Evolutionary conservation across 2,888 invertebrate species (phyloP).

Genomic region (Chesias legatella): DNA sequence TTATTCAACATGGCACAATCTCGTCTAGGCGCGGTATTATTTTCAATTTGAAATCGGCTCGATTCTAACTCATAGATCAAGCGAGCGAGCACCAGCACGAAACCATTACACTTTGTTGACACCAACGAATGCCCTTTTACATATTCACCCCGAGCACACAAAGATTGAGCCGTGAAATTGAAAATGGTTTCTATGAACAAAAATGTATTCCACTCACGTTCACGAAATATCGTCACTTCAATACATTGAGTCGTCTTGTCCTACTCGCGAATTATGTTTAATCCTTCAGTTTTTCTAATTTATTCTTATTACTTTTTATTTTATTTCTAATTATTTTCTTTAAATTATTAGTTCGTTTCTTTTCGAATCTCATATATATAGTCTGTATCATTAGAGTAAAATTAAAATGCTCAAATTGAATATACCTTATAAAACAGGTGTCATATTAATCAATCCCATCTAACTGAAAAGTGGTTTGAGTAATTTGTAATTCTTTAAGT

Average conservation of each 20-base stretch:
- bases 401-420: no score
- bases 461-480: no score
- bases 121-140: constrained; percentile 76
- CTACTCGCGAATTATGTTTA: constrained; percentile 10
- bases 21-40: constrained; percentile 43
- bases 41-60: constrained; percentile 57
- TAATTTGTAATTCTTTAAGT: no score
- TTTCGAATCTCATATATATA: no score
- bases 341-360: no score
- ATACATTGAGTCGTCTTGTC: constrained; percentile 18
- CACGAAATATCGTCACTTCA: constrained; percentile 63
- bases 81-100: constrained; percentile 64
- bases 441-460: no score
- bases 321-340: no score
- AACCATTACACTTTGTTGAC: constrained; percentile 78
- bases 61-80: constrained; percentile 68
- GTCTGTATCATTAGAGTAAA: no score
- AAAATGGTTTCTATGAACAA: constrained; percentile 78
- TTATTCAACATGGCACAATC: constrained; percentile 28
- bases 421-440: no score
- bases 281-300: no score
- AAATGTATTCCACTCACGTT: constrained; percentile 73
- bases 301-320: no score
- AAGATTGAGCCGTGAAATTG: constrained; percentile 80
- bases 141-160: constrained; percentile 77